phyloP scores from a whole-genome alignment of 2,888 invertebrate species.

The Acleris laterana region DNA sequence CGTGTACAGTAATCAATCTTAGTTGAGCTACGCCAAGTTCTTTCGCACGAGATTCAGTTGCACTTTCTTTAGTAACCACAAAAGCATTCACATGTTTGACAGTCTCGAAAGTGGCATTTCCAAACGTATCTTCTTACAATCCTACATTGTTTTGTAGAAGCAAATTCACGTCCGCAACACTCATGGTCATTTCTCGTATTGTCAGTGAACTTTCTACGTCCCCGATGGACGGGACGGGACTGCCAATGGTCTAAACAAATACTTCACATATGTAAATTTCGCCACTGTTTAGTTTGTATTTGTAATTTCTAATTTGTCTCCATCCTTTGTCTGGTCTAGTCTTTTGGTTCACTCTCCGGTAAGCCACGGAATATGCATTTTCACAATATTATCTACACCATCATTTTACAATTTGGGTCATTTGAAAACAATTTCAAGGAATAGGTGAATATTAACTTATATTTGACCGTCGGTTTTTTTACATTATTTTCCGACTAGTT shows the following conservation, averaged over 20 bases:
- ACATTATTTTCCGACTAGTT: no score
- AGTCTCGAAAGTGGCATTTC: conserved; percentile 53
- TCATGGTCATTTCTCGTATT: conserved; percentile 71
- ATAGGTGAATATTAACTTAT: no score
- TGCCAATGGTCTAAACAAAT: conserved; percentile 65
- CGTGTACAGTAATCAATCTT: conserved; percentile 10
- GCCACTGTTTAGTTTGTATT: conserved; percentile 49
- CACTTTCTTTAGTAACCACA: conserved; percentile 34
- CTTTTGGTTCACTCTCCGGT: conserved; percentile 37
- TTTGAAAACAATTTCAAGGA: no score
- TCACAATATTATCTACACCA: conserved; percentile 20
- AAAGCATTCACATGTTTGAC: conserved; percentile 36
- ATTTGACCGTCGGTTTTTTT: no score
- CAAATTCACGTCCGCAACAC: conserved; percentile 63
- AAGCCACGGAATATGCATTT: conserved; percentile 15
- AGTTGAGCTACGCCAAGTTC: conserved; percentile 12
- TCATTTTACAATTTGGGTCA: no score
- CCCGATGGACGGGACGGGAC: conserved; percentile 61
- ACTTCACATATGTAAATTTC: conserved; percentile 65
- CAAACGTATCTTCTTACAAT: conserved; percentile 50
- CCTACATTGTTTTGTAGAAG: conserved; percentile 63
- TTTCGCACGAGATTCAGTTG: conserved; percentile 16
- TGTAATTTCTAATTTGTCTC: conserved; percentile 50
- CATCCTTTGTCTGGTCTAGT: conserved; percentile 37
- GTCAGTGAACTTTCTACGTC: conserved; percentile 76